phyloP scores from a whole-genome alignment of 2,113 vertebrate genomes.

The Cochlearius cochlearius region DNA sequence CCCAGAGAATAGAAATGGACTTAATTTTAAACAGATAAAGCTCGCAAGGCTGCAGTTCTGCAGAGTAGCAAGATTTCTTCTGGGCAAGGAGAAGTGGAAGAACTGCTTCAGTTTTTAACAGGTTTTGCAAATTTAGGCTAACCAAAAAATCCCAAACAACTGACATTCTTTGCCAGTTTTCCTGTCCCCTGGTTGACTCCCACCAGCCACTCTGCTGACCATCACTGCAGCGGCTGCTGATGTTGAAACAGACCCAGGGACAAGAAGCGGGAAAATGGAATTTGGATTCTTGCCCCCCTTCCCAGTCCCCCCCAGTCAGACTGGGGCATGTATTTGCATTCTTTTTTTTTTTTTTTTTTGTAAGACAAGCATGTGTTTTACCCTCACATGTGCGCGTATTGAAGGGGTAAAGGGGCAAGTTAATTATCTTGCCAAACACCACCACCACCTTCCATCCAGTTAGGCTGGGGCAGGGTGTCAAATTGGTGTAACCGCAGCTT shows the following conservation, averaged over 20 bases:
- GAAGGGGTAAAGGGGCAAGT: neutral
- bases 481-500: neutral
- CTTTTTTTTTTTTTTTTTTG: neutral
- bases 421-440: rapidly evolving
- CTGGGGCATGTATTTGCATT: neutral
- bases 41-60: neutral
- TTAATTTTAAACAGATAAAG: constrained; percentile 22
- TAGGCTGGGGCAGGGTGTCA: neutral
- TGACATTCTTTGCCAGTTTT: neutral
- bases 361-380: neutral
- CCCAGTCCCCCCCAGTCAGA: neutral
- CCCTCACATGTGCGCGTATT: rapidly evolving
- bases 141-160: neutral
- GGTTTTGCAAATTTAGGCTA: neutral
- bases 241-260: neutral
- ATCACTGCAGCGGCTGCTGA: neutral
- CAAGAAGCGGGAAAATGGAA: neutral
- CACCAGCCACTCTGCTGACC: neutral
- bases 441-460: neutral
- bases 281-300: neutral
- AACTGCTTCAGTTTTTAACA: neutral
- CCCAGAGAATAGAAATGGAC: constrained; percentile 25
- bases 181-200: neutral
- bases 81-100: neutral
- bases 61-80: neutral